Evolutionary conservation across 2,888 invertebrate genomes (phyloP), one percentile per base, ranked within the genome.

Genomic region (Rotaria sp.): DNA sequence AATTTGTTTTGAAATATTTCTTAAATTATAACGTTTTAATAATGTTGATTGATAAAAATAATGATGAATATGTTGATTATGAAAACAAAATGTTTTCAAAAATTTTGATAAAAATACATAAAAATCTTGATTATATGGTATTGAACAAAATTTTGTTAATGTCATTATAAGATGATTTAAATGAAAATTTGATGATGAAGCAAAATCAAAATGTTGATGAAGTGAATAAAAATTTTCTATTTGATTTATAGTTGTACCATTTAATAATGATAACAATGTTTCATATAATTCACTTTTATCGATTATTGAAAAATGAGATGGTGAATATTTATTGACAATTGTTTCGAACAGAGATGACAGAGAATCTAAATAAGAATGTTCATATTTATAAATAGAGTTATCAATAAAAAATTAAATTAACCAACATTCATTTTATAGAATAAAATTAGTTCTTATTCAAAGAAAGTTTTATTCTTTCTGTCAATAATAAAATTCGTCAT

Each of bases 121-220:
- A 26, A 80, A 45, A 15, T 80, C 45, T 80, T 80, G 80, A 80
- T 80, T 45, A n/a, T 80, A 80, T 4, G 80, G 80, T 41, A 80
- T 45, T 3, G 80, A 41, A 80, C 45, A n/a, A n/a, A n/a, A 80
- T 80, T 41, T 80, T 45, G 80, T 80, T 45, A 80, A 80, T 41
- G 45, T 80, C n/a, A 45, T 26, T 26, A 80, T 45, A n/a, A 80
- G 45, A 45, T 80, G 26, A 80, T 80, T 80, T 13, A 80, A 45
- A n/a, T 26, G n/a, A 45, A 45, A 45, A 45, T 45, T 41, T 13
- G 80, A 45, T 45, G 80, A 80, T 45, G 80, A 26, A n/a, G 80
- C 80, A 5, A n/a, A 45, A 45, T 80, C 26, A 80, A 80, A 80
- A 45, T n/a, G 80, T 45, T 80, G 80, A 80, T 80, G 80, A n/a